A percentile compares a stretch with the other conserved stretches of the same genome.
Evolutionary conservation across 2,113 vertebrate genomes (phyloP).

Genomic region (Furnarius figulus): DNA sequence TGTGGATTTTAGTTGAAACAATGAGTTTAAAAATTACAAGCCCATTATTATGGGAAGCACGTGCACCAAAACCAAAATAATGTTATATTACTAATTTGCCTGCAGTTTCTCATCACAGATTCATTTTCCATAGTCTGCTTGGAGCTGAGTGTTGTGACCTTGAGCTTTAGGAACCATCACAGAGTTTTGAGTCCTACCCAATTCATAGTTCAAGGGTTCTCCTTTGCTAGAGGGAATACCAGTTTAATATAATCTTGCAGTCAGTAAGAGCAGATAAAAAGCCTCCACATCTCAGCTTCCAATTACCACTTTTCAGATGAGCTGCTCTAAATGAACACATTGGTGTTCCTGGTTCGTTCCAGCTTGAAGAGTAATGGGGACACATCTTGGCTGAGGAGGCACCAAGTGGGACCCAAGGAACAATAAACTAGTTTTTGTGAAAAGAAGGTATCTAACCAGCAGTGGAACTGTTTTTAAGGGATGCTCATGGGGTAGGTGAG

Average conservation of each 20-base stretch:
- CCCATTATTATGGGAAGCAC: not conserved
- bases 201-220: not conserved
- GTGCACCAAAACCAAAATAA: not conserved
- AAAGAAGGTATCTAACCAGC: not conserved
- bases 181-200: not conserved
- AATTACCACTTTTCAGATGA: slow-evolving; percentile 16
- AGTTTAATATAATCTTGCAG: not conserved
- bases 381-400: not conserved
- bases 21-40: not conserved
- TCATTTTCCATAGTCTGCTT: not conserved
- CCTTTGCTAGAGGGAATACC: not conserved
- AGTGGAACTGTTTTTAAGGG: not conserved
- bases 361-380: not conserved
- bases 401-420: not conserved
- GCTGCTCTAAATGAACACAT: not conserved
- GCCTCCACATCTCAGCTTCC: not conserved
- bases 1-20: not conserved
- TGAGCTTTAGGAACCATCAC: not conserved
- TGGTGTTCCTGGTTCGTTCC: accelerated
- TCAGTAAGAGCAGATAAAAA: not conserved
- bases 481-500: not conserved
- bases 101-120: not conserved
- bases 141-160: not conserved
- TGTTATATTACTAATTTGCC: not conserved
- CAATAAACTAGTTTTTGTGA: not conserved